Evolutionary conservation across 2,888 invertebrate genomes (phyloP).

Genomic region (Nomada lathburiana): DNA sequence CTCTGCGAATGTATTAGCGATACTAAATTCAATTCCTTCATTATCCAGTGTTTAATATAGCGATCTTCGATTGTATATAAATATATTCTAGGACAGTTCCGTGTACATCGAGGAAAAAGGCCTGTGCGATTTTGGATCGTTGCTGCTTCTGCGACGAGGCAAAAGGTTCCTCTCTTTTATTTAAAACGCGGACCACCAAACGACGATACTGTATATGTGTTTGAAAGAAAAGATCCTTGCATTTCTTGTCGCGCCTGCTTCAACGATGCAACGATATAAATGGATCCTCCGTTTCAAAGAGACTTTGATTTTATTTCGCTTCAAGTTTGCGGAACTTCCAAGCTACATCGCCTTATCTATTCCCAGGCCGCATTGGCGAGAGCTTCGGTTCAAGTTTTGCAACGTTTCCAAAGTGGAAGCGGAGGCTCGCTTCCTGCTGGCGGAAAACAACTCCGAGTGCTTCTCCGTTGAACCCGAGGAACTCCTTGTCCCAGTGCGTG

Average conservation of each 20-base stretch:
- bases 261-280: too few species aligned
- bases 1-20: slow-evolving; percentile 67
- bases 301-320: not conserved
- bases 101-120: slow-evolving; percentile 73
- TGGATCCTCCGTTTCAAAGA: not conserved
- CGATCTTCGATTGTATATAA: not conserved
- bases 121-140: slow-evolving; percentile 77
- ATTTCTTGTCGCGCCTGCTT: too few species aligned
- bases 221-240: too few species aligned
- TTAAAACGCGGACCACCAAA: too few species aligned
- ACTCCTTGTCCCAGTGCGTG: slow-evolving; percentile 69
- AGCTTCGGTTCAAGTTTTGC: slow-evolving; percentile 85
- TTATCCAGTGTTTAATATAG: not conserved
- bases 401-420: slow-evolving; percentile 86
- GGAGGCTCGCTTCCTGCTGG: slow-evolving; percentile 85
- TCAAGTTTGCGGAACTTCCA: slow-evolving; percentile 13
- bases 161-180: slow-evolving; percentile 61
- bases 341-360: slow-evolving; percentile 74
- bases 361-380: slow-evolving; percentile 85
- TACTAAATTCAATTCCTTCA: not conserved
- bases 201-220: too few species aligned
- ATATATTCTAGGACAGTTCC: slow-evolving; percentile 60
- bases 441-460: slow-evolving; percentile 82
- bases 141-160: slow-evolving; percentile 66
- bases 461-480: slow-evolving; percentile 85